These are phyloP conservation scores for Trichogramma evanescens DNA, from an alignment of 2,888 invertebrate genomes.

Conservation along the genomic window DNA sequence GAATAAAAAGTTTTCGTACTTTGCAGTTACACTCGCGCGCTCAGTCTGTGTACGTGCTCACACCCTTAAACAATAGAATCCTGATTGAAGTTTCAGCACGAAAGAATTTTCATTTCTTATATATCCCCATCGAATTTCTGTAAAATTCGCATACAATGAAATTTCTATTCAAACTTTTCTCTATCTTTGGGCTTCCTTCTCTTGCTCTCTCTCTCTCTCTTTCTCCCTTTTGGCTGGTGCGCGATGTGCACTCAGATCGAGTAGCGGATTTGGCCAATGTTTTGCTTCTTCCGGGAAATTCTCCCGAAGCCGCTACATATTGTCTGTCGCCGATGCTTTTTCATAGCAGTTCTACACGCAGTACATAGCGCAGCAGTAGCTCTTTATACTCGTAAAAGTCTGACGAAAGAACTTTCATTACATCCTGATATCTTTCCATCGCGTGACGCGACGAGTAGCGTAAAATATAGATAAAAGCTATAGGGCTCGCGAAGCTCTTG, in stretches of 20 bases:
- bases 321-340: too few species aligned
- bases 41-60: too few species aligned
- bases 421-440: not conserved
- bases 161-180: slow-evolving; percentile 17
- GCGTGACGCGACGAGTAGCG: not conserved
- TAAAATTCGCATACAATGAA: slow-evolving; percentile 11
- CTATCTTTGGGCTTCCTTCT: not conserved
- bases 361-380: too few species aligned
- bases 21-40: too few species aligned
- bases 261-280: not conserved
- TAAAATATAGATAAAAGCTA: slow-evolving; percentile 20
- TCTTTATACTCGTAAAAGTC: too few species aligned
- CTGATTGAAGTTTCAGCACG: slow-evolving; percentile 11
- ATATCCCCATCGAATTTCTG: slow-evolving; percentile 5
- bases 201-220: slow-evolving; percentile 3
- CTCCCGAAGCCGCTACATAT: slow-evolving; percentile 6
- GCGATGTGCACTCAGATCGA: slow-evolving; percentile 1
- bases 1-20: too few species aligned
- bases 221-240: slow-evolving; percentile 4
- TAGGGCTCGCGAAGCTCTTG: slow-evolving; percentile 15
- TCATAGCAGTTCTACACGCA: too few species aligned
- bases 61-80: not conserved
- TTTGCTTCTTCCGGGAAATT: slow-evolving; percentile 8
- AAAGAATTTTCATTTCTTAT: slow-evolving; percentile 16
- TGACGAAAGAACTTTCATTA: slow-evolving; percentile 15